Conservation (phyloP, 2,797 vertebrate species). For the Smutsia gigantea region DNA sequence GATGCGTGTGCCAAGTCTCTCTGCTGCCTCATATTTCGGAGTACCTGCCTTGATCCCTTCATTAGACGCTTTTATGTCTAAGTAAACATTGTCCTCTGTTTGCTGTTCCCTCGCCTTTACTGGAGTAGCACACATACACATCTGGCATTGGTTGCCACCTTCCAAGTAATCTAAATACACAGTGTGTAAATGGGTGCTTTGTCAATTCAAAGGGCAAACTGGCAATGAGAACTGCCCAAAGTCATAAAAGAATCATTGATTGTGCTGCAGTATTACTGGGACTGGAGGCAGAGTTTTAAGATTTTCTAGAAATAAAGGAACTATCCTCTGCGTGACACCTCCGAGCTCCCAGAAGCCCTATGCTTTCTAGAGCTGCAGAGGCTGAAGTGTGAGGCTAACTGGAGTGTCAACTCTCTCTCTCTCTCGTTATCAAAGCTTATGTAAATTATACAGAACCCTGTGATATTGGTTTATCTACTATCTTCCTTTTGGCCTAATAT, state of each 20-base stretch:
- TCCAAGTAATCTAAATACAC: background rate
- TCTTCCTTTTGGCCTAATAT: background rate
- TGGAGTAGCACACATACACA: background rate
- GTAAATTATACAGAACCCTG: background rate
- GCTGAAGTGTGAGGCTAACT: too few species aligned
- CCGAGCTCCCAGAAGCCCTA: background rate
- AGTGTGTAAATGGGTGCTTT: background rate
- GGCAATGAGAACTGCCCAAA: background rate
- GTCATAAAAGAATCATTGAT: background rate
- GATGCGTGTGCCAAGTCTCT: background rate
- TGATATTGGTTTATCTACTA: background rate
- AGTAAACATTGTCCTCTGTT: background rate
- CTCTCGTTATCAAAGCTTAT: background rate
- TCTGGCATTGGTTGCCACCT: background rate
- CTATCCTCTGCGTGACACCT: background rate
- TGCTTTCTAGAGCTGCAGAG: background rate
- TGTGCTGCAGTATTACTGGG: background rate
- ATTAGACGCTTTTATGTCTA: background rate
- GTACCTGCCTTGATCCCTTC: background rate
- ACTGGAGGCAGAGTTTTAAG: background rate
- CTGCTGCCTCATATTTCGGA: background rate
- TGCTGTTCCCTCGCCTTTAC: background rate
- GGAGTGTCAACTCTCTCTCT: fast-evolving
- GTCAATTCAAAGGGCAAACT: background rate
- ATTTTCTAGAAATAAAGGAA: background rate